Conservation (phyloP, 2,113 vertebrate species). For the Microcebus murinus region DNA sequence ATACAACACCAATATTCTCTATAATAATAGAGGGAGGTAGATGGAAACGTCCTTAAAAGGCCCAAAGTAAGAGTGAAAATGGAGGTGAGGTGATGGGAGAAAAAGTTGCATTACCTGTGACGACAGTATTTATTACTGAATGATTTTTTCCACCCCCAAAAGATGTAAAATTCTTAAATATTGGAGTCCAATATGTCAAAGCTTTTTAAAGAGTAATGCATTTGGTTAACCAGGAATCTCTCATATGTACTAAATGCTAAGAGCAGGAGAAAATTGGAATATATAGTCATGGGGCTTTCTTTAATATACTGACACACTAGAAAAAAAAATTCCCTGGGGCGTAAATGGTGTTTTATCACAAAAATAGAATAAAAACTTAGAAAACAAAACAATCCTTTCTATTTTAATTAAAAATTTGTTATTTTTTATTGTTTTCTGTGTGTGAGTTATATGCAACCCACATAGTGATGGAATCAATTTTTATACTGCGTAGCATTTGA, state of each 20-base stretch:
- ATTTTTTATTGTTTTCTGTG: too few species aligned
- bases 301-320: too few species aligned
- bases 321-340: too few species aligned
- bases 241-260: background rate
- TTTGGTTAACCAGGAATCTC: background rate
- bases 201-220: background rate
- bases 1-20: too few species aligned
- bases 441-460: too few species aligned
- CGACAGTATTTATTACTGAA: background rate
- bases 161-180: background rate
- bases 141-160: background rate
- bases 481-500: too few species aligned
- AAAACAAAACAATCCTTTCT: too few species aligned
- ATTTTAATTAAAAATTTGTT: too few species aligned
- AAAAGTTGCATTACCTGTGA: background rate
- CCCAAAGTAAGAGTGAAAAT: background rate
- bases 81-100: background rate
- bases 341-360: too few species aligned
- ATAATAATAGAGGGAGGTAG: too few species aligned
- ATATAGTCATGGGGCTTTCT: background rate
- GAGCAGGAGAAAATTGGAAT: background rate
- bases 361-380: too few species aligned
- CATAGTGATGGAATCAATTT: too few species aligned
- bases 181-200: background rate
- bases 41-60: background rate